Base-by-base conservation (phyloP, 53 echinoderm and acorn worm genomes). In the Arbacia lixula region DNA sequence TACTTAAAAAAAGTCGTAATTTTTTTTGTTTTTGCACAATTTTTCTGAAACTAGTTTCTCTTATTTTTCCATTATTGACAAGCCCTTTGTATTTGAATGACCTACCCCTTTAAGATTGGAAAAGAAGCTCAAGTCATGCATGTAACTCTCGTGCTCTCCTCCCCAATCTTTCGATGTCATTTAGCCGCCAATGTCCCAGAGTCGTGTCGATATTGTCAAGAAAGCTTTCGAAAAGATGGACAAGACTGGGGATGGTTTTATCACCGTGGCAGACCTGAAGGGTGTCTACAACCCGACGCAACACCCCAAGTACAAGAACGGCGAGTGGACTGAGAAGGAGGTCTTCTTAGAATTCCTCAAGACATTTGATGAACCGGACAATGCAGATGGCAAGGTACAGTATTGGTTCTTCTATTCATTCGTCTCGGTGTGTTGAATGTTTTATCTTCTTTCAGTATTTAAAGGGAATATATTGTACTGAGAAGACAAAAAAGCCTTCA, bases 371-470 rank as follows among this genome's bases (percentile, higher is more conserved):
- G 91, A 94, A 36, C 72, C 85, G 4, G 83, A 89, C 20, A 37
- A 80, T 49, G 53, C 72, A n/a, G 88, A 93, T 85, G 93, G 85
- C 6, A 85, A 74, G 90, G 93, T 93, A 83, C 1, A 30, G 20
- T 46, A 46, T n/a, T n/a, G n/a, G n/a, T n/a, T n/a, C n/a, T n/a
- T n/a, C n/a, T n/a, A n/a, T n/a, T n/a, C n/a, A n/a, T n/a, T n/a
- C n/a, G n/a, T n/a, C n/a, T n/a, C n/a, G n/a, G n/a, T n/a, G n/a
- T n/a, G n/a, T n/a, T n/a, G n/a, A n/a, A n/a, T n/a, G n/a, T n/a
- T n/a, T n/a, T n/a, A n/a, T n/a, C n/a, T n/a, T n/a, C n/a, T n/a
- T n/a, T n/a, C n/a, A n/a, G n/a, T n/a, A n/a, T n/a, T n/a, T n/a
- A n/a, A n/a, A n/a, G n/a, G n/a, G n/a, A n/a, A n/a, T n/a, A n/a